Evolutionary conservation across 1,140 invertebrate genomes (phyloP).

Genomic region (Fopius arisanus): DNA sequence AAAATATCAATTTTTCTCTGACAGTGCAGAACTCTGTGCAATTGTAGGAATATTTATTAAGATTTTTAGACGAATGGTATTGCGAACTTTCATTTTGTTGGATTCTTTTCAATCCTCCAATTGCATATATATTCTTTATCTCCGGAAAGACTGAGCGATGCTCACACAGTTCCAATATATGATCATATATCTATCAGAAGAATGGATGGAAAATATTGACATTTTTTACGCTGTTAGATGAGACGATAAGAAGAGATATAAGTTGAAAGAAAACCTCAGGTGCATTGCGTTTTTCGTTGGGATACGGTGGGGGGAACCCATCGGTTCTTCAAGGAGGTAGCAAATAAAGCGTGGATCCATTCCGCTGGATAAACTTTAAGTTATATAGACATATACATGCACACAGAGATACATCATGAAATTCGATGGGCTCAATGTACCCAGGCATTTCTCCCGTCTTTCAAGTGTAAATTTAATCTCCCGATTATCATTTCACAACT

Average conservation of each 20-base stretch:
- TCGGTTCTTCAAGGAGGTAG: slow-evolving; percentile 19
- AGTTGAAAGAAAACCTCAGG: slow-evolving; percentile 18
- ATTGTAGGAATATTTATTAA: too few relatives aligned
- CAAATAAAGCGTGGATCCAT: slow-evolving; percentile 30
- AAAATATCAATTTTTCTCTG: too few relatives aligned
- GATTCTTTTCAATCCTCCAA: background rate
- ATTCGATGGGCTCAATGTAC: background rate
- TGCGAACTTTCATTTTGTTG: background rate
- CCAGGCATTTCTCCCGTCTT: background rate
- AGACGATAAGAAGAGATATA: background rate
- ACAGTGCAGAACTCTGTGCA: too few relatives aligned
- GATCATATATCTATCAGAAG: background rate
- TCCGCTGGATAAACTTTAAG: background rate
- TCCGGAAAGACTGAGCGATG: background rate
- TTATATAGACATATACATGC: slow-evolving; percentile 1
- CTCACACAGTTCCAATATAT: background rate
- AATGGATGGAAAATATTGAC: background rate
- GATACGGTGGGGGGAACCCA: slow-evolving; percentile 9
- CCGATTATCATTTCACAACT: too few relatives aligned
- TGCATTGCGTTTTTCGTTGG: slow-evolving; percentile 23
- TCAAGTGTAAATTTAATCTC: background rate
- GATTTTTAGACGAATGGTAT: too few relatives aligned
- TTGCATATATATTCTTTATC: background rate
- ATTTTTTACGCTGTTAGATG: background rate
- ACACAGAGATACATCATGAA: background rate